A percentile compares a stretch with the other conserved stretches of the same genome.
phyloP scores from a whole-genome alignment of 2,113 vertebrate genomes.

The Delphinapterus leucas region DNA sequence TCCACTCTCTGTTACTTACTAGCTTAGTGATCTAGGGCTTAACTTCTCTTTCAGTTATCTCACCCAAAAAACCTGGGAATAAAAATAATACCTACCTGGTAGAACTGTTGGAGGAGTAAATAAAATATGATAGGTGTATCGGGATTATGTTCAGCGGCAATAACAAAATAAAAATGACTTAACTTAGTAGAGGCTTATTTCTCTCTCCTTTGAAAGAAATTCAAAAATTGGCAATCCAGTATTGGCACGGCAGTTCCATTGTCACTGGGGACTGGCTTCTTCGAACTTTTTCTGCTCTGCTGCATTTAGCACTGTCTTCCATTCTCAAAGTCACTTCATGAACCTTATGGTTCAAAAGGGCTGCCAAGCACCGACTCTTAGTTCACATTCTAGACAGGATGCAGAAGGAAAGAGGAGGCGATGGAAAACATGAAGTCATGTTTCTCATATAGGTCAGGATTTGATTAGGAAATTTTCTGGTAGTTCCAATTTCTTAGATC shows the following conservation, averaged over 20 bases:
- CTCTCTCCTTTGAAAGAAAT: not conserved
- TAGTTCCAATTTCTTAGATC: not conserved
- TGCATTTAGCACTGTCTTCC: not conserved
- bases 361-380: not conserved
- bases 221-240: not conserved
- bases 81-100: not conserved
- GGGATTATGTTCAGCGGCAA: not conserved
- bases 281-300: not conserved
- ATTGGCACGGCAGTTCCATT: not conserved
- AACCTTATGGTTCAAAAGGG: not conserved
- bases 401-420: not conserved
- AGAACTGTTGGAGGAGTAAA: not conserved
- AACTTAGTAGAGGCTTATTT: not conserved
- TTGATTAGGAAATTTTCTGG: not conserved
- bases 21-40: conserved; percentile 6
- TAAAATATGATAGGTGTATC: not conserved
- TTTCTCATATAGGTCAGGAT: not conserved
- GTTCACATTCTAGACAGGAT: not conserved
- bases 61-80: not conserved
- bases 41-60: not conserved
- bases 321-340: not conserved
- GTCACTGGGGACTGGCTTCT: not conserved
- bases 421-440: not conserved
- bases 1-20: not conserved
- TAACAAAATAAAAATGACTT: not conserved